These are phyloP conservation scores for Phoeniculus purpureus DNA, from an alignment of 2,797 vertebrate species.

Conservation along the genomic window DNA sequence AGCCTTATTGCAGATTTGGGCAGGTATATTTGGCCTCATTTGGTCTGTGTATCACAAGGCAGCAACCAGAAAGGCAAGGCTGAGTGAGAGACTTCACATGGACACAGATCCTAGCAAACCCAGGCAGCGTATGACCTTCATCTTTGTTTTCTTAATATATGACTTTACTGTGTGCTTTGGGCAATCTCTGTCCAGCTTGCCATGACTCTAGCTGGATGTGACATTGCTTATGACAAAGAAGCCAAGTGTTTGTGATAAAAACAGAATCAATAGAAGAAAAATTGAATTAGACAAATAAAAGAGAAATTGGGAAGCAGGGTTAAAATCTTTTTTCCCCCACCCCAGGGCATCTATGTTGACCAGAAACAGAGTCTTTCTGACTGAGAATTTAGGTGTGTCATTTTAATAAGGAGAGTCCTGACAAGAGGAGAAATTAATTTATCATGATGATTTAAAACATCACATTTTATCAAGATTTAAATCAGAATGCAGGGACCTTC, in stretches of 20 bases:
- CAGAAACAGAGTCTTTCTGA: not conserved
- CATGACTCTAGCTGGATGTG: not conserved
- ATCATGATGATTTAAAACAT: slow-evolving; percentile 11
- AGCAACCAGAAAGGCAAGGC: not conserved
- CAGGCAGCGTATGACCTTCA: not conserved
- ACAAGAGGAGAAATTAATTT: not conserved
- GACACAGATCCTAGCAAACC: not conserved
- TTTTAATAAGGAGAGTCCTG: slow-evolving; percentile 7
- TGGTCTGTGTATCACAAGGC: not conserved
- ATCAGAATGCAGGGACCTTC: not conserved
- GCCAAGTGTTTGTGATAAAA: not conserved
- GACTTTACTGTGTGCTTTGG: not conserved
- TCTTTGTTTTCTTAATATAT: not conserved
- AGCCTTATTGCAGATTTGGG: not conserved
- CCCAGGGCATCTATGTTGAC: not conserved
- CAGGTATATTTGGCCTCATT: rapidly evolving
- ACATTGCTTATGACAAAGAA: not conserved
- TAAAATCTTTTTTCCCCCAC: not conserved
- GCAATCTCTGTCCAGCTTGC: not conserved
- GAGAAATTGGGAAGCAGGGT: not conserved
- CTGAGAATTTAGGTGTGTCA: not conserved
- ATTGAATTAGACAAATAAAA: not conserved
- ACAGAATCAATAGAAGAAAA: not conserved
- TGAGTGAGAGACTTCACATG: not conserved
- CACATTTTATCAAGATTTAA: not conserved